Conservation (phyloP, 2,113 vertebrate genomes). For the Theropithecus gelada region DNA sequence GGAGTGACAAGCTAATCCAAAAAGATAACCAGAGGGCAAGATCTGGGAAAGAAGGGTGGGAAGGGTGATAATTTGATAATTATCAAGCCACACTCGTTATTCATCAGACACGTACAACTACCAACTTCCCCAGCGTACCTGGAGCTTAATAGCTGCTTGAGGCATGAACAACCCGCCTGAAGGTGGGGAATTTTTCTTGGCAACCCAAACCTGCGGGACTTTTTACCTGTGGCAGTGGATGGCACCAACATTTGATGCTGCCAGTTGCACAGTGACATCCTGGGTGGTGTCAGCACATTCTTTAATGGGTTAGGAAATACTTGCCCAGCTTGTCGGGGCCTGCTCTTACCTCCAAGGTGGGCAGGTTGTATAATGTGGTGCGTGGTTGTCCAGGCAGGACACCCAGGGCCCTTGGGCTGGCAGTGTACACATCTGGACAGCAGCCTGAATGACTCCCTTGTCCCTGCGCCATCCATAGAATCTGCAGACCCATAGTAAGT, state of each 20-base stretch:
- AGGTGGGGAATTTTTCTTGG: not conserved
- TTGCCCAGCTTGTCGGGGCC: rapidly evolving
- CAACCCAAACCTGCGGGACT: rapidly evolving
- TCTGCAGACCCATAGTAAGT: not conserved
- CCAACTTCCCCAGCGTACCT: not conserved
- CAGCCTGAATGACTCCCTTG: not conserved
- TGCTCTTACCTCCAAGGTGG: not conserved
- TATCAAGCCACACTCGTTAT: not conserved
- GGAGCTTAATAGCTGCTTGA: not conserved
- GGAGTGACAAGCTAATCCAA: not conserved
- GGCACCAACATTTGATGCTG: rapidly evolving
- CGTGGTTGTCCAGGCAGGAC: rapidly evolving
- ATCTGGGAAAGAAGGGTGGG: not conserved
- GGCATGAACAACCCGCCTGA: rapidly evolving
- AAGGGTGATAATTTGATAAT: not conserved
- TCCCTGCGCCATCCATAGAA: not conserved
- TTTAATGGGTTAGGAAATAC: not conserved
- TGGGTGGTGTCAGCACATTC: rapidly evolving
- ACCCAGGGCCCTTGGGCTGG: not conserved
- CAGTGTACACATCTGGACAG: rapidly evolving
- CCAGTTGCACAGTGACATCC: rapidly evolving
- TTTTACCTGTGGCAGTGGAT: not conserved
- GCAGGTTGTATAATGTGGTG: rapidly evolving
- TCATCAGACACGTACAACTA: rapidly evolving
- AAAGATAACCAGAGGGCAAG: not conserved